These are phyloP conservation scores for Pachyramphus minor DNA, from an alignment of 2,113 vertebrate genomes.

Conservation along the genomic window DNA sequence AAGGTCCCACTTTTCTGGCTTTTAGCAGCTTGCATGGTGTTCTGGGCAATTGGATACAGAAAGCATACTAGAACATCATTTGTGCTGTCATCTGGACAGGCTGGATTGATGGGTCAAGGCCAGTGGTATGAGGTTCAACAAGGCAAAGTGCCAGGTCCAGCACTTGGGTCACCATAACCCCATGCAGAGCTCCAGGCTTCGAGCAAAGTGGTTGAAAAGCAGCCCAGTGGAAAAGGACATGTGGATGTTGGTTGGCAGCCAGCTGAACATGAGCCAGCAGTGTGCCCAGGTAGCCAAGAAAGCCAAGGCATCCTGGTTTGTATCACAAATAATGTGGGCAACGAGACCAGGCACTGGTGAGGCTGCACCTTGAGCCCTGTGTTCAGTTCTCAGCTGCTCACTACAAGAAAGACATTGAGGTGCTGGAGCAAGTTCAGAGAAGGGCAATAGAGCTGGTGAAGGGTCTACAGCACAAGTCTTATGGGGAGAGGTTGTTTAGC, in stretches of 20 bases:
- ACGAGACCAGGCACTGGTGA: neutral
- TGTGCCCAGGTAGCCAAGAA: neutral
- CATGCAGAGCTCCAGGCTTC: neutral
- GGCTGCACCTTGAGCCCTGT: neutral
- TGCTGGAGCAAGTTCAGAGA: neutral
- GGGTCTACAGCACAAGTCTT: neutral
- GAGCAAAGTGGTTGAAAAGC: neutral
- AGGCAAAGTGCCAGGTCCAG: neutral
- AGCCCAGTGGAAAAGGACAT: neutral
- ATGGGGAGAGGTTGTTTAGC: rapidly evolving
- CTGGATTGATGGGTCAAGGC: neutral
- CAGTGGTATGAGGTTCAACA: neutral
- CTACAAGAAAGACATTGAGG: neutral
- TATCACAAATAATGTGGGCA: neutral
- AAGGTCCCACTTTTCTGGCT: neutral
- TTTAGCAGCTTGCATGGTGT: neutral
- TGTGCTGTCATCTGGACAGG: neutral
- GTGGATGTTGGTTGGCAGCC: neutral
- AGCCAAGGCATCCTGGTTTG: neutral
- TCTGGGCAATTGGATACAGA: neutral
- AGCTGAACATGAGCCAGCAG: neutral
- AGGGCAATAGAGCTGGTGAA: neutral
- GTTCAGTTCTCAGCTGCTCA: neutral
- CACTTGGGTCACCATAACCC: neutral
- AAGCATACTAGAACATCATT: neutral